Evolutionary conservation across 1,140 invertebrate genomes (phyloP).

Genomic region (Diorhabda sublineata): DNA sequence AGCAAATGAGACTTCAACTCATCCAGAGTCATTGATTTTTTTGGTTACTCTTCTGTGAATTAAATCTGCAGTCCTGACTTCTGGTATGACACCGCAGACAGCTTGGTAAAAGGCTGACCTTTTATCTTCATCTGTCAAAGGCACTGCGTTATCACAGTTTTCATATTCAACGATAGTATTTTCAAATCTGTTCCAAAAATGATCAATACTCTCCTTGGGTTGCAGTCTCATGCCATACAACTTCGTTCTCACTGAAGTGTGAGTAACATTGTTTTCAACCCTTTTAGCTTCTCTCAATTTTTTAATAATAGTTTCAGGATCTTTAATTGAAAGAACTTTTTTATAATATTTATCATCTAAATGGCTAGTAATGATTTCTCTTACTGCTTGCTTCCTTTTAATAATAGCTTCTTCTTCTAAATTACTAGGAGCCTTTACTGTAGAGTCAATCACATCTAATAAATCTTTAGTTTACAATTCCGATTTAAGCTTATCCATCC

Average conservation of each 20-base stretch:
- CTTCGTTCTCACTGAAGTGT: slow-evolving; percentile 3
- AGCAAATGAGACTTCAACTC: slow-evolving; percentile 6
- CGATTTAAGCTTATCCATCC: slow-evolving; percentile 1
- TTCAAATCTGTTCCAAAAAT: slow-evolving; percentile 3
- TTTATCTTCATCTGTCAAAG: slow-evolving; percentile 5
- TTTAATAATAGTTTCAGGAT: neutral
- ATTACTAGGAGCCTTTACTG: slow-evolving; percentile 1
- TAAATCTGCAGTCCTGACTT: slow-evolving; percentile 1
- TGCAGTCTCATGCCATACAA: neutral
- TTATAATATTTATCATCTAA: slow-evolving; percentile 1
- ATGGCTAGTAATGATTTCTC: slow-evolving; percentile 3
- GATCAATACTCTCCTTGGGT: neutral
- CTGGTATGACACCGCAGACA: neutral
- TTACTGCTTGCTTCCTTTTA: slow-evolving; percentile 1
- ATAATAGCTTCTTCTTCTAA: neutral
- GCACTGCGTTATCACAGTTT: slow-evolving; percentile 7
- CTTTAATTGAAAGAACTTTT: neutral
- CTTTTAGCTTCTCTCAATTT: neutral
- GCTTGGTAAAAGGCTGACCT: slow-evolving; percentile 11
- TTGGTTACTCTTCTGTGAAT: neutral
- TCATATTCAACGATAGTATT: slow-evolving; percentile 5
- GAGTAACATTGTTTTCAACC: slow-evolving; percentile 3
- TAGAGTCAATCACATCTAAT: slow-evolving; percentile 1
- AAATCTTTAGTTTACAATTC: neutral
- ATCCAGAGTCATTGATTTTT: neutral